Conservation (phyloP, 2,797 vertebrate genomes). For the Gila robusta region DNA sequence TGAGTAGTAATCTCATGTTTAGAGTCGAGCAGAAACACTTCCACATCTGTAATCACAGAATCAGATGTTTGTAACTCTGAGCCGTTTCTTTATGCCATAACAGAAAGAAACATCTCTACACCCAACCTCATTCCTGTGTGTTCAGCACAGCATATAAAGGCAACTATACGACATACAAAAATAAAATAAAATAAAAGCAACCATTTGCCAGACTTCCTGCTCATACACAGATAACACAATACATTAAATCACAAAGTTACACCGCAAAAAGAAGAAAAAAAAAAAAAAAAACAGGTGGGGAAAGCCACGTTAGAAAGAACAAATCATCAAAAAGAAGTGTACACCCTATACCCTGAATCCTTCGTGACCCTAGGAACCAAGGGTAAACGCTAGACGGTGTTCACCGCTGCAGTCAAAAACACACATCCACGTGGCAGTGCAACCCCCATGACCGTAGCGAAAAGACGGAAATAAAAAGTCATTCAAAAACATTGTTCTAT, state of each 20-base stretch:
- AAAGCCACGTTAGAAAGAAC: constrained; percentile 70
- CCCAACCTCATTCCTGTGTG: constrained; percentile 66
- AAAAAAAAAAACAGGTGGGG: constrained; percentile 13
- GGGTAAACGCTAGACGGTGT: constrained; percentile 55
- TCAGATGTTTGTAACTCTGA: neutral
- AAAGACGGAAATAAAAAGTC: constrained; percentile 67
- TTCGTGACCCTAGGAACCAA: constrained; percentile 59
- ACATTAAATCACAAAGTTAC: constrained; percentile 77
- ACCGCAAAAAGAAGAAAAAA: constrained; percentile 70
- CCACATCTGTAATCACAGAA: constrained; percentile 25
- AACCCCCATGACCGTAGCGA: constrained; percentile 64
- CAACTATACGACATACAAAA: constrained; percentile 79
- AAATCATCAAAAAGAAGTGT: constrained; percentile 65
- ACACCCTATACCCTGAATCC: constrained; percentile 61
- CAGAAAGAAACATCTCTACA: constrained; percentile 9
- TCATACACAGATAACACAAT: constrained; percentile 73
- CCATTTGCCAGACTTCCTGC: constrained; percentile 62
- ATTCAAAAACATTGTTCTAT: constrained; percentile 75
- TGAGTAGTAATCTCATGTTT: constrained; percentile 63
- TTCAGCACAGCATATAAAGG: constrained; percentile 74
- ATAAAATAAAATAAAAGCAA: constrained; percentile 82
- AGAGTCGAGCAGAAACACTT: constrained; percentile 66
- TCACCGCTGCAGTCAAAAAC: constrained; percentile 48
- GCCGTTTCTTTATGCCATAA: neutral
- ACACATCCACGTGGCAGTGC: constrained; percentile 44